Evolutionary conservation across 2,797 vertebrate genomes (phyloP), one percentile per base, ranked within the genome.

Genomic region (Megalops cyprinoides): DNA sequence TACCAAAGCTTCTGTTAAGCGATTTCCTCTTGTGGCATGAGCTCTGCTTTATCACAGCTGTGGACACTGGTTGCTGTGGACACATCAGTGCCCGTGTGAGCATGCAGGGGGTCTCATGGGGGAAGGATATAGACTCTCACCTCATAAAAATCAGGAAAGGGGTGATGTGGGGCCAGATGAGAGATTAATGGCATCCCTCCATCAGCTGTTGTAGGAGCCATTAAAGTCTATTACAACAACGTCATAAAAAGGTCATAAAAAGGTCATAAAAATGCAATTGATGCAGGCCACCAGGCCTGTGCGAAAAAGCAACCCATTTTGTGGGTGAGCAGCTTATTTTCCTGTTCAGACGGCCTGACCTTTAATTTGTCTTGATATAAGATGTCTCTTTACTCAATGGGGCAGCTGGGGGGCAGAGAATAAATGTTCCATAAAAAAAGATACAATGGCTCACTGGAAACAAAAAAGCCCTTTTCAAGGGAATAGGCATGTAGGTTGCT

Each of bases 161-260:
- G n/a, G 39, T 71, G 67, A 71, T 42, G 71, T 71, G 67, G n/a
- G n/a, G n/a, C n/a, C n/a, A 71, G 39, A 71, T 31, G 67, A 71
- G 67, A 31, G 67, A 71, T 71, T 71, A 34, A 71, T 9, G 42
- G 67, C 34, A 18, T 20, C 37, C 65, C 65, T 42, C 65, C 15
- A 34, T 42, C 37, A 39, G 37, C 18, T 71, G 39, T 71, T 71
- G 67, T 71, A 44, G 39, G 44, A 23, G 67, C 39, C 6, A 23
- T 71, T 71, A 71, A 44, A 71, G 67, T 71, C 67, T 71, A 71
- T 71, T 71, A 71, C 67, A 71, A 44, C 67, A 71, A 71, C 23
- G 39, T 71, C 9, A 44, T 71, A 71, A 71, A 71, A 56, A n/a
- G n/a, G n/a, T n/a, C n/a, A n/a, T n/a, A n/a, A n/a, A 44, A n/a